Conservation (phyloP, 2,113 vertebrate species). For the Noturus placidus region DNA sequence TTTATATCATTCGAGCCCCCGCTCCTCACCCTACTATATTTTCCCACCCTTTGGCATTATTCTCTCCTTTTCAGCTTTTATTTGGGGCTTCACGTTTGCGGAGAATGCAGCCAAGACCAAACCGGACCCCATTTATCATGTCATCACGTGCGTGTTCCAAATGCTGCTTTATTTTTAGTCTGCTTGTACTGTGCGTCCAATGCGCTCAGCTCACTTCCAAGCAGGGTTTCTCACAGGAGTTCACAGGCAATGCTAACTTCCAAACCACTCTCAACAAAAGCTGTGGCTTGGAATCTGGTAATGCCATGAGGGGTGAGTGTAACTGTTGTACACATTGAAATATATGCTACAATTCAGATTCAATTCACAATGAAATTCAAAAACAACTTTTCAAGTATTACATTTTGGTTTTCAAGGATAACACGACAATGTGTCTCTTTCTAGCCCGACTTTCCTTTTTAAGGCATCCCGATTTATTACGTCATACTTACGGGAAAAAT, state of each 20-base stretch:
- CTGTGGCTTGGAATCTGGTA: not conserved
- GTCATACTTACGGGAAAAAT: not conserved
- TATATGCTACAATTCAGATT: not conserved
- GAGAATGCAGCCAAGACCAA: slow-evolving; percentile 12
- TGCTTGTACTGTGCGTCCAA: not conserved
- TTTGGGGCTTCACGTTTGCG: not conserved
- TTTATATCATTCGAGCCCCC: not conserved
- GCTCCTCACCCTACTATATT: not conserved
- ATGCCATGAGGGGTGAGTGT: not conserved
- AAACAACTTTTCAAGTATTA: not conserved
- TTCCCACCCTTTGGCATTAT: not conserved
- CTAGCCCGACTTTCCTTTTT: not conserved
- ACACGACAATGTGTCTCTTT: not conserved
- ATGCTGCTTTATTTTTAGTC: slow-evolving; percentile 30
- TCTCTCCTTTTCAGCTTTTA: not conserved
- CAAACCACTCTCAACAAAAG: not conserved
- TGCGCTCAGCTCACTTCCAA: slow-evolving; percentile 5
- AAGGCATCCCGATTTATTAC: not conserved
- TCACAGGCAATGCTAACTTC: not conserved
- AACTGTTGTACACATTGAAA: not conserved
- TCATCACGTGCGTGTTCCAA: slow-evolving; percentile 12
- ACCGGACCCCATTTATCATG: slow-evolving; percentile 20
- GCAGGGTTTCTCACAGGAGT: slow-evolving; percentile 1
- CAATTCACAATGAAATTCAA: not conserved
- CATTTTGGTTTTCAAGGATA: not conserved